Evolutionary conservation across 2,797 vertebrate species (phyloP), one percentile per base, ranked within the genome.

Genomic region (Tauraco hartlaubi): DNA sequence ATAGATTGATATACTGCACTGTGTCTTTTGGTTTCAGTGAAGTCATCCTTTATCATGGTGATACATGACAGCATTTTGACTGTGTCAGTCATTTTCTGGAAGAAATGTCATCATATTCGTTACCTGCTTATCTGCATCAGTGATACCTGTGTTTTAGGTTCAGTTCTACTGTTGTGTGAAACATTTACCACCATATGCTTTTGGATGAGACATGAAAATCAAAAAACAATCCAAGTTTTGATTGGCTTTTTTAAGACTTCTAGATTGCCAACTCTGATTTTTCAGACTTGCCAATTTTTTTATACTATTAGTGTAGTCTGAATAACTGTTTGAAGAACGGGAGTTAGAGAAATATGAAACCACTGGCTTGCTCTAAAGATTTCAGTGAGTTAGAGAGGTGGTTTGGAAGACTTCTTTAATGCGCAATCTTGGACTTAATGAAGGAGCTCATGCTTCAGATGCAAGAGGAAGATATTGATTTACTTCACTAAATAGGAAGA

Each of bases 371-470:
- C 13, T 85, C 17, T 46, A 4, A 46, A 33, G 15, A 28, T 79
- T 44, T 67, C 11, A 6, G 35, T 68, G 54, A 33, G 21, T 49
- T 46, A 39, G 8, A 11, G 6, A 15, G 35, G 15, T 48, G 51
- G 4, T 46, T 19, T 62, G 22, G 19, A 78, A 71, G 52, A 46
- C 18, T 62, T 43, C 43, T 59, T 63, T 33, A 44, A 46, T 31
- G 14, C 3, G 8, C 4, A 35, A 1, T 23, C 29, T 77, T 31
- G n/a, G 26, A 18, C 5, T 61, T 33, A 0, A 2, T 48, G 29
- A 49, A 76, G 44, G 6, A 55, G 9, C 7, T 26, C 9, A 26
- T 4, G 5, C 7, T 63, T 80, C 9, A 51, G 52, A 37, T 59
- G 35, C 19, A 33, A 37, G 43, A 35, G 8, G 16, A 17, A n/a